Evolutionary conservation across 1,140 invertebrate species (phyloP).

Genomic region (Drosophila lacteicornis): DNA sequence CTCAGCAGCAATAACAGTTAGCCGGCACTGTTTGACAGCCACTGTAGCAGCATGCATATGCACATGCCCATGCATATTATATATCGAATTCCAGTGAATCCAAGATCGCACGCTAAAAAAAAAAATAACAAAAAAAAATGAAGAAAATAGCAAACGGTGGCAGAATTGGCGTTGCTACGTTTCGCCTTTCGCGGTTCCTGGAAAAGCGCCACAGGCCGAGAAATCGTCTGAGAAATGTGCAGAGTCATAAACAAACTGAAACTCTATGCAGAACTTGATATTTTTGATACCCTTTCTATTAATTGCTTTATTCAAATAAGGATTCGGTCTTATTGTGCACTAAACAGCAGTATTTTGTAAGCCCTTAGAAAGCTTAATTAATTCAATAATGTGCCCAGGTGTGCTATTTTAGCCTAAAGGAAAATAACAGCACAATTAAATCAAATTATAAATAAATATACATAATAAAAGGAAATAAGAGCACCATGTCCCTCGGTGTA

Average conservation of each 20-base stretch:
- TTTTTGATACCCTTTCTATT: neutral
- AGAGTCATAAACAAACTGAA: constrained; percentile 7
- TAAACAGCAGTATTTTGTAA: too few species aligned
- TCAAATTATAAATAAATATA: too few species aligned
- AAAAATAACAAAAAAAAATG: neutral
- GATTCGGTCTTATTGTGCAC: too few species aligned
- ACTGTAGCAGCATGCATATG: constrained; percentile 5
- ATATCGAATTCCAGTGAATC: constrained; percentile 36
- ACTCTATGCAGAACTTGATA: neutral
- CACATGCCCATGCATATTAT: neutral
- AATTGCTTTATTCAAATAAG: neutral
- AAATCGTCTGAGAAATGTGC: constrained; percentile 29
- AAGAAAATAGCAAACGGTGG: constrained; percentile 36
- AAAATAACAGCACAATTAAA: too few species aligned
- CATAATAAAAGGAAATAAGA: too few species aligned
- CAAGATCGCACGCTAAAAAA: neutral
- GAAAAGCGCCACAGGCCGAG: constrained; percentile 28
- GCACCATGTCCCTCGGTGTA: too few species aligned
- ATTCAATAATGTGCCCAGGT: too few species aligned
- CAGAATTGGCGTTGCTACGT: constrained; percentile 30
- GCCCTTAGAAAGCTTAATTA: too few species aligned
- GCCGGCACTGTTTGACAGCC: constrained; percentile 23
- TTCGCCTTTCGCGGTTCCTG: constrained; percentile 25
- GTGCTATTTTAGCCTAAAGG: too few species aligned
- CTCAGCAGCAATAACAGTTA: constrained; percentile 45